Evolutionary conservation across 1,140 invertebrate species (phyloP), one percentile per base, ranked within the genome.

Genomic region (Wiebesia pumilae): DNA sequence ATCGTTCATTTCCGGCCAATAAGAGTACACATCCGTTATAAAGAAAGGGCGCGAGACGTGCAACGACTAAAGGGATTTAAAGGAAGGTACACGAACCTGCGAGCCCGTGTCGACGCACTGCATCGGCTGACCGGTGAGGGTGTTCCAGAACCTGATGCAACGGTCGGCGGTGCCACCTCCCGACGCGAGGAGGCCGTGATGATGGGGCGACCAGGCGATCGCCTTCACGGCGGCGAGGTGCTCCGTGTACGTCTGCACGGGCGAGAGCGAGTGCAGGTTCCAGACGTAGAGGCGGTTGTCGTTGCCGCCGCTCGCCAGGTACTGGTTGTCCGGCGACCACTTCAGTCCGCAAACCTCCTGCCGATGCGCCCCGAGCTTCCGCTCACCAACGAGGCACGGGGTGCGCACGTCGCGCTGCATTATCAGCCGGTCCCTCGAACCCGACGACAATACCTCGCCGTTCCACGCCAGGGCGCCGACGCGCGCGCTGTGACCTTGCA

Each of bases 131-230:
- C 97, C 98, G n/a, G 99, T 99, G 58, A 99, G 94, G 0, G 99
- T 99, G 93, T 99, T 99, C 99, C 99, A 99, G 94, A 99, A 99
- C 7, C 99, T 95, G 81, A 99, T 98, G 92, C 97, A 98, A n/a
- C 98, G 95, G 94, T 99, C 99, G 7, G 99, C 99, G 0, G 99
- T 99, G 33, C 99, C 99, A 47, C 99, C 99, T 65, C 99, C 99
- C 86, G 97, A 98, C 1, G 99, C 99, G 73, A 99, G 94, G 62
- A 99, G 94, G 0, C 99, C 99, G 93, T 99, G 99, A 94, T 99
- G 99, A 94, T 99, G 99, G 0, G 99, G 99, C 9, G 98, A 99
- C 99, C 99, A 99, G 7, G 99, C 99, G 90, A 99, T 99, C 0
- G 99, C 99, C 94, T 99, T 99, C 0, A 99, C 99, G 0, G 99